Conservation (phyloP, 2,888 invertebrate species). For the Timema cristinae region DNA sequence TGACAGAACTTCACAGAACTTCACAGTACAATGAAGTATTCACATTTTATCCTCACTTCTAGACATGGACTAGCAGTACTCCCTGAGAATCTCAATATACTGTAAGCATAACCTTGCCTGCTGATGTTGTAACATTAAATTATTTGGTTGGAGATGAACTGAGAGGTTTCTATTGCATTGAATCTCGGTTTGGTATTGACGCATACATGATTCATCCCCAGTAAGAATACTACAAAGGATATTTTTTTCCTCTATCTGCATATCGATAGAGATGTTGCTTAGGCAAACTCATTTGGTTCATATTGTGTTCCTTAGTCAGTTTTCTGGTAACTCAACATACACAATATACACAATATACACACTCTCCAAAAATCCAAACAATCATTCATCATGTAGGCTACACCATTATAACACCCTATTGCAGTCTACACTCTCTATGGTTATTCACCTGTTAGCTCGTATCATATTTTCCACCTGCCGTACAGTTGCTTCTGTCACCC, state of each 20-base stretch:
- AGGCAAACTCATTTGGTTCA: neutral
- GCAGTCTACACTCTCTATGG: conserved; percentile 4
- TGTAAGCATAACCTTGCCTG: neutral
- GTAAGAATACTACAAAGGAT: neutral
- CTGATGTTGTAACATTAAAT: neutral
- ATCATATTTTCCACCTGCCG: neutral
- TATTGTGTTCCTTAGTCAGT: neutral
- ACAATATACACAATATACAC: neutral
- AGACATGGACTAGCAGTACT: neutral
- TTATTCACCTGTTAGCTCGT: neutral
- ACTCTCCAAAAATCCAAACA: too few relatives aligned
- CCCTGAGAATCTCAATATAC: too few relatives aligned
- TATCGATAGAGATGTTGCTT: too few relatives aligned
- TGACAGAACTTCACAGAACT: too few relatives aligned
- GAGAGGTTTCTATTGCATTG: neutral
- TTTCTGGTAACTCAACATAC: neutral
- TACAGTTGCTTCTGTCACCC: conserved; percentile 1
- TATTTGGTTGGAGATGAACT: neutral
- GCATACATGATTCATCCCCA: neutral
- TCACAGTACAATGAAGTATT: neutral
- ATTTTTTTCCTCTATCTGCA: too few relatives aligned
- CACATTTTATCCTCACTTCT: neutral
- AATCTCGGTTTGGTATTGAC: neutral
- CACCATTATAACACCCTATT: neutral
- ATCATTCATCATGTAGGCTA: too few relatives aligned